These are phyloP conservation scores for Rotaria socialis DNA, from an alignment of 2,888 invertebrate genomes.

Conservation along the genomic window DNA sequence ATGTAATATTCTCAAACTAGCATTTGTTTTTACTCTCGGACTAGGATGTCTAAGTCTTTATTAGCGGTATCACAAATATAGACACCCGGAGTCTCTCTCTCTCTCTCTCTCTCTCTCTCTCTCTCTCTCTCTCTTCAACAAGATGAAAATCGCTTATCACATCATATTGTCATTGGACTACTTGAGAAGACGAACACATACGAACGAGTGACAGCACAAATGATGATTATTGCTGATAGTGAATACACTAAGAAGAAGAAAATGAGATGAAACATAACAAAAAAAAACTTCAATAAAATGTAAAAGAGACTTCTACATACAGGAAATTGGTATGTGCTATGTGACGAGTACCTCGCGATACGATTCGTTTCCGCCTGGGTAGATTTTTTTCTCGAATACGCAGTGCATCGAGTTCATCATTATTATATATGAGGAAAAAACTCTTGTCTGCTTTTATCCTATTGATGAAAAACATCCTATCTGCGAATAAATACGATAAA, in stretches of 20 bases:
- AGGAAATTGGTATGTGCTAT: not conserved
- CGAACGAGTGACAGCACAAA: not conserved
- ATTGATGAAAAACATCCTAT: too few relatives aligned
- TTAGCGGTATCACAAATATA: not conserved
- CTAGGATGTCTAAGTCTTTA: not conserved
- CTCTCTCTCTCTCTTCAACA: not conserved
- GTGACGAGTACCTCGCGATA: not conserved
- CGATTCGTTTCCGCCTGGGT: not conserved
- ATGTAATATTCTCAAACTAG: not conserved
- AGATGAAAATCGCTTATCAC: slow-evolving; percentile 10
- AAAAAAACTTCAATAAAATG: not conserved
- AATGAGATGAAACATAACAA: not conserved
- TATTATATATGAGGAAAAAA: not conserved
- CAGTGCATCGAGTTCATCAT: not conserved
- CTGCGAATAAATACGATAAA: too few relatives aligned
- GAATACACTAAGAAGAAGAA: not conserved
- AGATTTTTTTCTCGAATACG: not conserved
- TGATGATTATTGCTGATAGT: not conserved
- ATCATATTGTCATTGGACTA: not conserved
- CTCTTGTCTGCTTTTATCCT: not conserved
- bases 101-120: not conserved
- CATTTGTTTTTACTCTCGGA: not conserved
- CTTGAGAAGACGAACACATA: not conserved
- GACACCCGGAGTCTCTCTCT: not conserved
- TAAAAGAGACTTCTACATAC: not conserved